Evolutionary conservation across 2,113 vertebrate species (phyloP).

Genomic region (Polypterus senegalus): DNA sequence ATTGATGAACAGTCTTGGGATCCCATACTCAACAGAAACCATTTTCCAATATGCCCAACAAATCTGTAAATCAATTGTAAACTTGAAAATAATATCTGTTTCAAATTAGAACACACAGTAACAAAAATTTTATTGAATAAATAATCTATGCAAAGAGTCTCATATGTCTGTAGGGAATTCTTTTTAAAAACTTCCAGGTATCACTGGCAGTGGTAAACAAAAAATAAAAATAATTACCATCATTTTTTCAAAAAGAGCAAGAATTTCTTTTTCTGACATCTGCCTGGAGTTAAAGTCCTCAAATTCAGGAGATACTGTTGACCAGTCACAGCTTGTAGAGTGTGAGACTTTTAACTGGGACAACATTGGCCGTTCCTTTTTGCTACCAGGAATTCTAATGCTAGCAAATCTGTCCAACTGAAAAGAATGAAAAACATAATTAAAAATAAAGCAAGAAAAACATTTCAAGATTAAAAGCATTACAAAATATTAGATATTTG

Average conservation of each 20-base stretch:
- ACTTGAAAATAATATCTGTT: too few species aligned
- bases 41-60: too few species aligned
- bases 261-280: constrained; percentile 66
- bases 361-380: constrained; percentile 61
- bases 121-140: too few species aligned
- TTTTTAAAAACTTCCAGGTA: too few species aligned
- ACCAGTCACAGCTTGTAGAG: constrained; percentile 35
- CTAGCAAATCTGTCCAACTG: constrained; percentile 80
- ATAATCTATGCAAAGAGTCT: too few species aligned
- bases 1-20: too few species aligned
- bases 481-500: too few species aligned
- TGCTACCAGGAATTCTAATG: constrained; percentile 74
- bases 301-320: constrained; percentile 38
- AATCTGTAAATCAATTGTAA: too few species aligned
- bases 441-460: background rate
- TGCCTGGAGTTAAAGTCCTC: constrained; percentile 54
- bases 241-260: constrained; percentile 86
- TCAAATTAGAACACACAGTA: too few species aligned
- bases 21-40: too few species aligned
- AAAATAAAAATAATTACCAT: constrained; percentile 53
- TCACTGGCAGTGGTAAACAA: background rate
- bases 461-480: too few species aligned
- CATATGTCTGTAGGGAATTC: too few species aligned
- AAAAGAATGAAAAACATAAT: constrained; percentile 22
- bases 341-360: constrained; percentile 43